Base-by-base conservation (phyloP, 2,797 vertebrate genomes). In the Brachymystax lenok region DNA sequence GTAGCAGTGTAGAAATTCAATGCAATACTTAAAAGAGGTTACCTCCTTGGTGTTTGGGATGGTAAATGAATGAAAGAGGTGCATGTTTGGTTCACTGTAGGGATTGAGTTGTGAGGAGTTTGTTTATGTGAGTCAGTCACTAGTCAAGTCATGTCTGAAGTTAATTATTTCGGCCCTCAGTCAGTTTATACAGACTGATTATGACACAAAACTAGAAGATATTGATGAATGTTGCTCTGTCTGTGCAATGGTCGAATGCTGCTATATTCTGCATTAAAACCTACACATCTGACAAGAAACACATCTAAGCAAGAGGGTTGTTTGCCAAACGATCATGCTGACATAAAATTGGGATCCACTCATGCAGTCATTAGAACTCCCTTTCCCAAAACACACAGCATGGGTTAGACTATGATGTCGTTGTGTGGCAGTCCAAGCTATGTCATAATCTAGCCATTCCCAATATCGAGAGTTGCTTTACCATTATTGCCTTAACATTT, bases 41-140 rank as follows among this genome's bases (percentile, higher is more conserved):
- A 82, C 84, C 80, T 74, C 82, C 33, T 0, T 64, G 73, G 21
- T 77, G 28, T 40, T 27, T 33, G 27, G 52, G 70, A 54, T 8
- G n/a, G 74, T 77, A 80, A 84, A 80, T 80, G 84, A 73, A 79
- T 87, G 87, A 91, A 92, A 84, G 88, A 87, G 73, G 28, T 54
- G 7, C 83, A 14, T 40, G 69, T 74, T 27, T 86, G 21, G 69
- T 80, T 68, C 52, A 74, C 76, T 74, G 24, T 8, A 54, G 46
- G 77, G 76, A 81, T 77, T 74, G 70, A 79, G 78, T 77, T 24
- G 40, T 27, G 14, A 40, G 16, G 30, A 67, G 81, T 74, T 77
- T 81, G 79, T 54, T 76, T 1, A 2, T 76, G 71, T 33, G 52
- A 30, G 52, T 50, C 24, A 21, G 73, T 69, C 68, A 79, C 81